Evolutionary conservation across 2,888 invertebrate genomes (phyloP), one percentile per base, ranked within the genome.

Genomic region (Campopleginae sp.): DNA sequence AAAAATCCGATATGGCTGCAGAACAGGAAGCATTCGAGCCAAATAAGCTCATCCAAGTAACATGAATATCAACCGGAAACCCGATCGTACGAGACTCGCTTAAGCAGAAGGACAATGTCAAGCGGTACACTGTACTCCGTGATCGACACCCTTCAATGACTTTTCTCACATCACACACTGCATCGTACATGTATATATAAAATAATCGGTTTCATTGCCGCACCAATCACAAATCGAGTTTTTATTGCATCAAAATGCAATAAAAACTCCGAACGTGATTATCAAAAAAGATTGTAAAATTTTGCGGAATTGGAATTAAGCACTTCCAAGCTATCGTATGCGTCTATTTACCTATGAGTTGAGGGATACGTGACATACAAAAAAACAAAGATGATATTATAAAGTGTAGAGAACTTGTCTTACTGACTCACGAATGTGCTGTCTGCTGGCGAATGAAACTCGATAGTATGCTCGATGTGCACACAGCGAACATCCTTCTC

Each of bases 71-170:
- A 68, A 61, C 85, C 85, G 85, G 85, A 85, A 85, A 82, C 82
- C 66, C 72, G 82, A 85, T 79, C 72, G 76, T 48, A 72, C 70
- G 82, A 76, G 76, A 66, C 80, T 79, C 46, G 71, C 72, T 72
- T 68, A 70, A 76, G 38, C 33, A 38, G 51, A 44, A 23, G 82
- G 71, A 82, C 86, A 86, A 86, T 86, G 71, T 80, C 86, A 72
- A 86, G 81, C 86, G 86, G 86, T 86, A 86, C 86, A 68, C 71
- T 70, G 80, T 63, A 80, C 82, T 80, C 14, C 81, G 81, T 75
- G 83, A 86, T 81, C 86, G 78, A 86, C 78, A 75, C 66, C 58
- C 58, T 82, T 54, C 48, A 72, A 46, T 80, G 65, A 70, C 51
- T 78, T 78, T 79, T 71, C 38, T 38, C 17, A 23, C 10, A 4